Evolutionary conservation across 30 jellyfish, hydroid and myxozoan genomes (phyloP).

Genomic region (Aurelia aurita): DNA sequence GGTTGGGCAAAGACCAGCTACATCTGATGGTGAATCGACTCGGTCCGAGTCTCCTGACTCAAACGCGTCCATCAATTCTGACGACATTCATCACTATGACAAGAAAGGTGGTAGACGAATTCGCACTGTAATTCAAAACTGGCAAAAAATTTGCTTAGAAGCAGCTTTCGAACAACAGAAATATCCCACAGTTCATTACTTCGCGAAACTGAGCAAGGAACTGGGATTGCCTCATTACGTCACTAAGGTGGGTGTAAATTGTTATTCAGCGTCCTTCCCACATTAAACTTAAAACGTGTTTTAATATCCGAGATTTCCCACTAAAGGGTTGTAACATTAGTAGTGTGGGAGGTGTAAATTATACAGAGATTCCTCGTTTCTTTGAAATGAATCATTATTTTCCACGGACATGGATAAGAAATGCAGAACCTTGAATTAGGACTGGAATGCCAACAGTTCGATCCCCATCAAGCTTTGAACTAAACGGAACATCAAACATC

Average conservation of each 20-base stretch:
- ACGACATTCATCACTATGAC: slow-evolving; percentile 10
- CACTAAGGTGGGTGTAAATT: slow-evolving; percentile 51
- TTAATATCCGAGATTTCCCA: no score
- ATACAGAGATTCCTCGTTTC: no score
- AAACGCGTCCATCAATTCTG: slow-evolving; percentile 44
- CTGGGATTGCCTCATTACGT: slow-evolving; percentile 67
- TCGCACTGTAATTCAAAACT: slow-evolving; percentile 55
- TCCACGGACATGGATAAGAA: no score
- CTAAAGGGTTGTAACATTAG: no score
- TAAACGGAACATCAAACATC: no score
- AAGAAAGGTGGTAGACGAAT: slow-evolving; percentile 28
- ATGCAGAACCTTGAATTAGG: no score
- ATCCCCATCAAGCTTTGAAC: no score
- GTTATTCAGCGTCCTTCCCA: no score
- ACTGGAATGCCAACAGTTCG: no score
- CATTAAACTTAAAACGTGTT: no score
- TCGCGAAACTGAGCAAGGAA: slow-evolving; percentile 48
- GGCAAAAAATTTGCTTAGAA: slow-evolving; percentile 59
- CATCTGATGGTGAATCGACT: slow-evolving; percentile 68
- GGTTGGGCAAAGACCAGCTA: not conserved
- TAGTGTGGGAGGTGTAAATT: no score
- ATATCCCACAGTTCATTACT: slow-evolving; percentile 63
- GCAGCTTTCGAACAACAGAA: slow-evolving; percentile 38
- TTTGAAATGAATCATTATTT: no score
- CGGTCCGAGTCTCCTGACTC: slow-evolving; percentile 82